Conservation (phyloP, 2,113 vertebrate species). For the Siphamia tubifer region DNA sequence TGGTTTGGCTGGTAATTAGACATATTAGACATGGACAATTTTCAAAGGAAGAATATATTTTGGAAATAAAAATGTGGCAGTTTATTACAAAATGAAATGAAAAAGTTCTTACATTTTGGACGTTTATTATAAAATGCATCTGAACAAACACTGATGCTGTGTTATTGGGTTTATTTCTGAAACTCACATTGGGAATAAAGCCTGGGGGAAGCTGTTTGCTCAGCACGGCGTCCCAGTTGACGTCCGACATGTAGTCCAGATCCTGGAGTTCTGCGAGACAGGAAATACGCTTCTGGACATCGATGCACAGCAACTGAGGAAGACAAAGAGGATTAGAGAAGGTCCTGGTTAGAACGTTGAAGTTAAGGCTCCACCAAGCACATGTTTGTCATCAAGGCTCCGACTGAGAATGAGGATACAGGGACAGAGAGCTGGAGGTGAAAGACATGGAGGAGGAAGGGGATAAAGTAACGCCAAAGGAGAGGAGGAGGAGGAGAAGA, state of each 20-base stretch:
- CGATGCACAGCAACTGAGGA: constrained; percentile 87
- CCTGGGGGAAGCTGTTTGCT: constrained; percentile 87
- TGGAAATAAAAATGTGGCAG: no score
- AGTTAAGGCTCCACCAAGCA: constrained; percentile 8
- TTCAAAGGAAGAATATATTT: no score
- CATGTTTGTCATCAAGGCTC: constrained; percentile 26
- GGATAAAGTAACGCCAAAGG: no score
- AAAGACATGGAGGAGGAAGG: neutral
- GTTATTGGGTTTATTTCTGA: neutral
- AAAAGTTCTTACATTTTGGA: no score
- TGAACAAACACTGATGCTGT: neutral
- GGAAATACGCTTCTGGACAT: constrained; percentile 87
- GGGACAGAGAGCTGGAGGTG: neutral
- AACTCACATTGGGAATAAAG: constrained; percentile 91
- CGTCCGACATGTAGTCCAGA: constrained; percentile 84
- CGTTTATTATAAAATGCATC: no score
- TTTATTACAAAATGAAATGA: no score
- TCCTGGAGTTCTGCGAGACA: constrained; percentile 87
- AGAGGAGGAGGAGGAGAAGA: neutral
- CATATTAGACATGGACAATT: no score
- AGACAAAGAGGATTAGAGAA: constrained; percentile 5
- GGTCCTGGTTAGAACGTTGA: constrained; percentile 16
- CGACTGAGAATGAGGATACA: constrained; percentile 42
- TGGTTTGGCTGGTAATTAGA: no score
- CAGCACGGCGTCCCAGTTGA: constrained; percentile 92